phyloP scores from a whole-genome alignment of 2,888 invertebrate species.

The Phaonia tiefii region DNA sequence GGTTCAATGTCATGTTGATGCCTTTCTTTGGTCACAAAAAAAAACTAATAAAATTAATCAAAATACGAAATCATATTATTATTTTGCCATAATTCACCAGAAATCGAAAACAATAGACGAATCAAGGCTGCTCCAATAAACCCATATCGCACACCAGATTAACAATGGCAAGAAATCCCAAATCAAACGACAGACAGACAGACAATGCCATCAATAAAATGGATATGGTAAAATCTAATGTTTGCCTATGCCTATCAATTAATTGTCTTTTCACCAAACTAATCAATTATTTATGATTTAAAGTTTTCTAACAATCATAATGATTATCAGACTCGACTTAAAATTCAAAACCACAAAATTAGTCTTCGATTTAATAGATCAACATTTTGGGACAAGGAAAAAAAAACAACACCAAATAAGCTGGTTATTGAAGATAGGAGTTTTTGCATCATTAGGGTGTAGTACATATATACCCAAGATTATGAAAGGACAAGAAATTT shows the following conservation, averaged over 20 bases:
- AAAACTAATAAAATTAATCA: not conserved
- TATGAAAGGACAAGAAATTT: too few relatives aligned
- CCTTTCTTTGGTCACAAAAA: not conserved
- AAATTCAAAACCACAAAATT: not conserved
- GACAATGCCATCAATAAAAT: not conserved
- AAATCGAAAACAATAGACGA: conserved; percentile 16
- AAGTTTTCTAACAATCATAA: conserved; percentile 8
- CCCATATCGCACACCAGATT: conserved; percentile 24
- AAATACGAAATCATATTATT: not conserved
- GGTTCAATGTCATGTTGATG: conserved; percentile 24
- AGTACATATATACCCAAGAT: too few relatives aligned
- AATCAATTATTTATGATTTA: conserved; percentile 10
- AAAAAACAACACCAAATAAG: too few relatives aligned
- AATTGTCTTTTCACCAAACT: not conserved
- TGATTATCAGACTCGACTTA: not conserved
- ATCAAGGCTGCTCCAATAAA: conserved; percentile 32
- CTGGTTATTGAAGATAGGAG: too few relatives aligned
- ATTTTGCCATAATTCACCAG: not conserved
- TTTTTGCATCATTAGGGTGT: too few relatives aligned
- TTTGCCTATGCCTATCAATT: conserved; percentile 4
- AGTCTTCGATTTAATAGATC: too few relatives aligned
- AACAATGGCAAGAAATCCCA: conserved; percentile 1
- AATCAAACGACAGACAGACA: not conserved
- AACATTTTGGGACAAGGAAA: too few relatives aligned
- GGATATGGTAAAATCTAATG: not conserved